Percentiles rank a stretch among this genome's conserved stretches.
Conservation (phyloP, 2,888 invertebrate genomes). For the Sarcophaga subvicina region DNA sequence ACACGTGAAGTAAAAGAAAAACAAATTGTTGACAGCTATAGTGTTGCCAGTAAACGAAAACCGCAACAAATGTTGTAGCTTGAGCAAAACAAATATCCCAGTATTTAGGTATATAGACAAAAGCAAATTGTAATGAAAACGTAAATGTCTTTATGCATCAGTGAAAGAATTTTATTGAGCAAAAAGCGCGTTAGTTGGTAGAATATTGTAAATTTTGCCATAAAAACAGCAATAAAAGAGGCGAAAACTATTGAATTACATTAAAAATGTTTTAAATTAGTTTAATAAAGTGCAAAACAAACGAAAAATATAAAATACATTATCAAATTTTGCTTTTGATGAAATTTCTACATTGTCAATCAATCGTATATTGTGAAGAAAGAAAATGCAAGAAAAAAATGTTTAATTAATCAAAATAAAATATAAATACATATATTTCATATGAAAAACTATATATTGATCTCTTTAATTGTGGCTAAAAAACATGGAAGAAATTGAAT, state of each 20-base stretch:
- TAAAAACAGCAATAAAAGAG: neutral
- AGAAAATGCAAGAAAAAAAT: constrained; percentile 9
- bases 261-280: neutral
- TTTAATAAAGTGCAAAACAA: neutral
- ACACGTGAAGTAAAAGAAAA: constrained; percentile 54
- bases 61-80: neutral
- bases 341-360: neutral
- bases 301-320: neutral
- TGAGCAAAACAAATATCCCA: constrained; percentile 9
- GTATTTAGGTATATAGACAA: constrained; percentile 33
- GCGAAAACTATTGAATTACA: constrained; percentile 18
- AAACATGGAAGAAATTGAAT: constrained; percentile 80
- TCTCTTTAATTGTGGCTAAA: constrained; percentile 23
- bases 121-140: neutral
- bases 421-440: neutral
- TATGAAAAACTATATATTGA: constrained; percentile 6
- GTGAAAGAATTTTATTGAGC: constrained; percentile 13
- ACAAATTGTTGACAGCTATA: constrained; percentile 17
- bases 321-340: neutral
- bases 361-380: neutral
- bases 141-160: constrained; percentile 45
- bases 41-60: constrained; percentile 12
- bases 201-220: constrained; percentile 33
- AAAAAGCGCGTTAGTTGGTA: constrained; percentile 53
- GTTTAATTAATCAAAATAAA: constrained; percentile 15